A percentile compares a stretch with the other conserved stretches of the same genome.
These are phyloP conservation scores for Spodoptera litura DNA, from an alignment of 1,140 invertebrate genomes.

Conservation along the genomic window DNA sequence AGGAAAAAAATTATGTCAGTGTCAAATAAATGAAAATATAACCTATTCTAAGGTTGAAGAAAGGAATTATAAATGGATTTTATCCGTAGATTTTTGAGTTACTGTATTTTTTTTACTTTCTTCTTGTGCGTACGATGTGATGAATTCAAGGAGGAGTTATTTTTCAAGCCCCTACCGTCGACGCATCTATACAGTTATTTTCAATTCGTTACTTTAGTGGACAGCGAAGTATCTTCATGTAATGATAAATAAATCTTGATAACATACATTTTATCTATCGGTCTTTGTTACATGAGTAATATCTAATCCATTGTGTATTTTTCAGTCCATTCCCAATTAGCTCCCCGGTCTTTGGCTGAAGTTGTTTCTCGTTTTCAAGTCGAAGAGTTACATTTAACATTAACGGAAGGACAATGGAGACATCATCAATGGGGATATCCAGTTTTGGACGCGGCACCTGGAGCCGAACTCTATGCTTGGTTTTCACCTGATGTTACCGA, in stretches of 20 bases:
- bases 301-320: conserved; percentile 58
- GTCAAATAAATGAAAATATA: conserved; percentile 14
- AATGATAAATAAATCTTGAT: conserved; percentile 56
- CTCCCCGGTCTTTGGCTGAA: conserved; percentile 96
- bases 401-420: conserved; percentile 97
- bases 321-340: conserved; percentile 94
- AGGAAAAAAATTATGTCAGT: background rate
- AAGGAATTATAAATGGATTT: conserved; percentile 18
- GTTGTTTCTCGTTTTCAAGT: conserved; percentile 94
- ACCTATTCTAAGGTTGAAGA: background rate
- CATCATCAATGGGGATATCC: conserved; percentile 97
- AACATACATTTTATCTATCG: background rate
- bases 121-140: conserved; percentile 82
- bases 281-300: background rate
- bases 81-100: conserved; percentile 12
- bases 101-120: conserved; percentile 44
- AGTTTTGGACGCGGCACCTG: conserved; percentile 94
- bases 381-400: conserved; percentile 95
- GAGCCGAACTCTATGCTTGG: conserved; percentile 97
- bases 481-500: conserved; percentile 88
- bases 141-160: conserved; percentile 93
- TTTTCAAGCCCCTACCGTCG: conserved; percentile 92
- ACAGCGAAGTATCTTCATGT: conserved; percentile 82
- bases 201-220: conserved; percentile 93
- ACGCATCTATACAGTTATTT: conserved; percentile 94